Base-by-base conservation (phyloP, 2,113 vertebrate species). In the Pachypanchax playfairii region DNA sequence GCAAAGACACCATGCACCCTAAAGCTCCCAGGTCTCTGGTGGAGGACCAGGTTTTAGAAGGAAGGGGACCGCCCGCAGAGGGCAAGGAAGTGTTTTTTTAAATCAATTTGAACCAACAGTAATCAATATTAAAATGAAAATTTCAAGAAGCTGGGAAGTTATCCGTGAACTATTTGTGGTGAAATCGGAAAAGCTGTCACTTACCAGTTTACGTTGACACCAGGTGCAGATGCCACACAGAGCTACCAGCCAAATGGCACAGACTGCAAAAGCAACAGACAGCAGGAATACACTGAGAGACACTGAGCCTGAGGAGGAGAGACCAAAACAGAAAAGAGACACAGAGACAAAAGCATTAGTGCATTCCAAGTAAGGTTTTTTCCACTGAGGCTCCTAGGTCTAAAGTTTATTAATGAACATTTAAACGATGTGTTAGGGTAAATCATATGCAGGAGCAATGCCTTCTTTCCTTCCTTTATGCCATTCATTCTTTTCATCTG, bases 121-220 rank as follows among this genome's bases (percentile, higher is more conserved):
- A n/a, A n/a, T n/a, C n/a, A n/a, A n/a, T n/a, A n/a, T n/a, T n/a
- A n/a, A n/a, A n/a, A n/a, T n/a, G n/a, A n/a, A n/a, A n/a, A n/a
- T 22, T 15, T 26, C n/a, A 15, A 44, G 49, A 24, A 1, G 0
- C 25, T 60, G 18, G 11, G n/a, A 15, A 54, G 20, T 35, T 33
- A 36, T 11, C 31, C 22, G 46, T 9, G 5, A 41, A 47, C 29
- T n/a, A 53, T 38, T 4, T 3, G 35, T 4, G 8, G 18, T 54
- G 17, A 70, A 65, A 53, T 29, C 31, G 48, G 59, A 57, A 43
- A 17, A 18, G 6, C 35, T 13, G 17, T 18, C 25, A 90, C 97
- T 96, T 83, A 99, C 97, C 95, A 99, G 88, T 91, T 94, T 98
- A 80, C 95, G 95, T 75, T 99, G 97, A 92, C 97, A 98, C 97